Base-by-base conservation (phyloP, 2,888 invertebrate species). In the Elegia similella region DNA sequence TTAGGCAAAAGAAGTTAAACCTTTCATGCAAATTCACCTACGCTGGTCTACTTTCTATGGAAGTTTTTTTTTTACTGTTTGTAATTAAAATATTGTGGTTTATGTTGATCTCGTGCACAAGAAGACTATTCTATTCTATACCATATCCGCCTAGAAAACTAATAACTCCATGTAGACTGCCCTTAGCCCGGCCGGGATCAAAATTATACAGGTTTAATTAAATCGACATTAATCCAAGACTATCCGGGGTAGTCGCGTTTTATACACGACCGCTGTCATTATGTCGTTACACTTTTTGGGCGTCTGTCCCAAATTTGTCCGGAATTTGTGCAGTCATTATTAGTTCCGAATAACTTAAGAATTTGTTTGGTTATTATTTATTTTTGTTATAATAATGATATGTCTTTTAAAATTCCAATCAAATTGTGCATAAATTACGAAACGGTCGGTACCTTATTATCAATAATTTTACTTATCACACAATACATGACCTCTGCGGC, bases 151-250 rank as follows among this genome's bases (percentile, higher is more conserved):
- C 52, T 3, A 15, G 44, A 61, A 60, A 62, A 60, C 57, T 55
- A 44, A 69, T 63, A 47, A 46, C 54, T 68, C 65, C 59, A 59
- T 23, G 65, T 69, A 65, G 62, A 55, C 65, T 70, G 73, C 67
- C 73, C 74, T 66, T 67, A 72, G 67, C 67, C 65, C 63, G 69
- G 62, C 56, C 64, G 71, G 68, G 72, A 75, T 80, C 81, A 82
- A 88, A 89, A 88, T 89, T 88, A 87, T 88, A 86, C 83, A 83
- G 84, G 84, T 88, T 89, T 89, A 90, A 91, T 90, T 88, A 89
- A 88, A 88, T 87, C 81, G 84, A 88, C 86, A 88, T 90, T 88
- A 90, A 87, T 88, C 84, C 84, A 67, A n/a, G 76, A 78, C 80
- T 81, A 78, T 82, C 72, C 80, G 82, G 77, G 78, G 82, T 80